Percentiles rank a stretch among this genome's conserved stretches.
Evolutionary conservation across 2,797 vertebrate species (phyloP).

Genomic region (Phyllotis vaccarum): DNA sequence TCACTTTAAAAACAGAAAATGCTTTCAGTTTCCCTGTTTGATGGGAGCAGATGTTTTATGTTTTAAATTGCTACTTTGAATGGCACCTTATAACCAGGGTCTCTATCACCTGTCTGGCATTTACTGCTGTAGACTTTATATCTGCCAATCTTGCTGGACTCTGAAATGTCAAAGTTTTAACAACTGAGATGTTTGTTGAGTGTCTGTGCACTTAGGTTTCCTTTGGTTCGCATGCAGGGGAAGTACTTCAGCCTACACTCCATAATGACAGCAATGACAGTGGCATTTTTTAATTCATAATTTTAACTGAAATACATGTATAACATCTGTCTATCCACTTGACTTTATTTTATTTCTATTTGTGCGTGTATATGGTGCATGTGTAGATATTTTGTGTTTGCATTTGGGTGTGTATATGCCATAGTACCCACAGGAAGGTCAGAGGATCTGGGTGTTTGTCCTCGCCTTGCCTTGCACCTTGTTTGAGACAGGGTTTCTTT

Average conservation of each 20-base stretch:
- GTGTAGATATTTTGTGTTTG: neutral
- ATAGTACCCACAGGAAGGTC: neutral
- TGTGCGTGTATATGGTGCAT: neutral
- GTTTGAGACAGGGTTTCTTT: neutral
- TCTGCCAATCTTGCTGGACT: neutral
- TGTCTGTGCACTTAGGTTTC: neutral
- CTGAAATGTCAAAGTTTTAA: neutral
- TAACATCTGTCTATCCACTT: neutral
- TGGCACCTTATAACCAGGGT: neutral
- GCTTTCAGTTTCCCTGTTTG: neutral
- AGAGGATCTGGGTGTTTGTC: neutral
- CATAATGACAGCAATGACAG: neutral
- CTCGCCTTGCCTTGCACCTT: neutral
- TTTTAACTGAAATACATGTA: constrained; percentile 5
- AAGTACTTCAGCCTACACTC: neutral
- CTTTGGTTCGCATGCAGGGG: neutral
- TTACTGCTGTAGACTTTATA: neutral
- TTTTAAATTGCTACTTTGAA: constrained; percentile 17
- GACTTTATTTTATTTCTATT: neutral
- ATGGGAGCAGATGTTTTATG: neutral
- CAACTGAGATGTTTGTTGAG: constrained; percentile 24
- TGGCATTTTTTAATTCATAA: neutral
- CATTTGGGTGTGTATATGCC: neutral
- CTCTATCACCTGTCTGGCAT: neutral
- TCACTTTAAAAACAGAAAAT: neutral